Evolutionary conservation across 2,797 vertebrate species (phyloP).

Genomic region (Nothura maculosa): DNA sequence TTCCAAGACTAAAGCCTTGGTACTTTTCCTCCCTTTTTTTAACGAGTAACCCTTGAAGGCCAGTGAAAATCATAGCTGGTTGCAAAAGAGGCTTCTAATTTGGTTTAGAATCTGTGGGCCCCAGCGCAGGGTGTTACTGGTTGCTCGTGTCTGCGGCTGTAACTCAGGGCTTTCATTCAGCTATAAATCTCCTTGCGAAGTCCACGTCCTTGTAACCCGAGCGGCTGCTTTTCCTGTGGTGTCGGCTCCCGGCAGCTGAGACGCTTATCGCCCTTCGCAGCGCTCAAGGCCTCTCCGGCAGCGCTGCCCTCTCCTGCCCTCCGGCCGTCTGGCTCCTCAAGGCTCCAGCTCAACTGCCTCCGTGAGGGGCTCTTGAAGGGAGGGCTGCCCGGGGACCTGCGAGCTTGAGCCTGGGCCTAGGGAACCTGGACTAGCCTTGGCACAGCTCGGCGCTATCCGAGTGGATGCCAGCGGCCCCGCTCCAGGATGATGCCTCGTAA

Average conservation of each 20-base stretch:
- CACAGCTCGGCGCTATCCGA: neutral
- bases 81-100: neutral
- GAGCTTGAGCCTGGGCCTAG: neutral
- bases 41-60: neutral
- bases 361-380: neutral
- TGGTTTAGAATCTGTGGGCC: neutral
- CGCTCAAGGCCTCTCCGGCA: neutral
- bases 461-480: neutral
- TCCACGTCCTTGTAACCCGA: neutral
- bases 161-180: slow-evolving; percentile 30
- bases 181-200: neutral
- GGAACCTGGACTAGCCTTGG: neutral
- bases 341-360: too few relatives aligned
- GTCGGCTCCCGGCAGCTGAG: neutral
- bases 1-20: neutral
- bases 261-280: fast-evolving
- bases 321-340: neutral
- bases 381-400: neutral
- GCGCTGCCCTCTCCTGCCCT: neutral
- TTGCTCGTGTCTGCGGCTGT: neutral
- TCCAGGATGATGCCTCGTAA: neutral
- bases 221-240: neutral
- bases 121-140: neutral
- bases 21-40: neutral
- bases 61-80: neutral